phyloP scores from a whole-genome alignment of 1,140 invertebrate genomes.

The Musca vetustissima region DNA sequence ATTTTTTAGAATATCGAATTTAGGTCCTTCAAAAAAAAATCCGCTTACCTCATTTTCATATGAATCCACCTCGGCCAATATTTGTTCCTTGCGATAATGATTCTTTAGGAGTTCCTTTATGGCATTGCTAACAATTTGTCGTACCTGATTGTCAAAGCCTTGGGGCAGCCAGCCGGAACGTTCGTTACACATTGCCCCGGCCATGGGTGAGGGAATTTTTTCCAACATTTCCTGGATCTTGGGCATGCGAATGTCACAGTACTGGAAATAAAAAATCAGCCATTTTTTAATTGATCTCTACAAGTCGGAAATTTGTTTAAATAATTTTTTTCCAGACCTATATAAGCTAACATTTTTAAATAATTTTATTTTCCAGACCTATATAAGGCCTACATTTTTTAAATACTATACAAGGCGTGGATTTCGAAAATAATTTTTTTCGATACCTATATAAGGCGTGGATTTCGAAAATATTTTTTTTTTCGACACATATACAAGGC shows the following conservation, averaged over 20 bases:
- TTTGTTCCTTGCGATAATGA: constrained; percentile 49
- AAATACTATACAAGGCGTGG: too few species aligned
- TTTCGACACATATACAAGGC: too few species aligned
- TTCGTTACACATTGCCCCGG: constrained; percentile 67
- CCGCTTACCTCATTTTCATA: constrained; percentile 27
- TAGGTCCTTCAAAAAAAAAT: too few species aligned
- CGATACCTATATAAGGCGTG: too few species aligned
- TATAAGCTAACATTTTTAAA: too few species aligned
- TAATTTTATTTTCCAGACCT: too few species aligned
- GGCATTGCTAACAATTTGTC: constrained; percentile 68
- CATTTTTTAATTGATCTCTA: background rate
- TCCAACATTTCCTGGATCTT: constrained; percentile 81
- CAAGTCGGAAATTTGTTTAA: too few species aligned
- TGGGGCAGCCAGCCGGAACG: constrained; percentile 75
- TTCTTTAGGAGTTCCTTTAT: constrained; percentile 62
- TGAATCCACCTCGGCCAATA: constrained; percentile 22
- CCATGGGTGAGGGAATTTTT: constrained; percentile 65
- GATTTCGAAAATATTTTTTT: too few species aligned
- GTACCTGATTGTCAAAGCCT: constrained; percentile 67
- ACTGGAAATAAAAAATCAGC: constrained; percentile 58
- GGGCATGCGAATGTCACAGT: constrained; percentile 80
- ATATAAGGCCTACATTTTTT: too few species aligned
- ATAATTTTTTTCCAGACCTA: too few species aligned
- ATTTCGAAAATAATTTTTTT: too few species aligned
- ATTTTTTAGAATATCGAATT: background rate